Conservation (phyloP, 2,797 vertebrate genomes). For the Lithobates sylvaticus region DNA sequence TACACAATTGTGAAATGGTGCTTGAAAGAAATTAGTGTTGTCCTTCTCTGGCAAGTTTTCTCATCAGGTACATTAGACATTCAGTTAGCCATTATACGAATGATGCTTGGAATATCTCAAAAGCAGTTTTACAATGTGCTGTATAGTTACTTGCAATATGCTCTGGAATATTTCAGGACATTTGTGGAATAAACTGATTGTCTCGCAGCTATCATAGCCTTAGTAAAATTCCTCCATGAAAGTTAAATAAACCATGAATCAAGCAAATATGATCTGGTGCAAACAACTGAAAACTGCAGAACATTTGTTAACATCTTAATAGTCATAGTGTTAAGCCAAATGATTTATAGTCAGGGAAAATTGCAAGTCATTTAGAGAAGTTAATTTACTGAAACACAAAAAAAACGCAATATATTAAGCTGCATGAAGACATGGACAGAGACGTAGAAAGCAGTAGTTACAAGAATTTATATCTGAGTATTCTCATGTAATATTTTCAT, state of each 20-base stretch:
- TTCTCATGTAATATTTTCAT: too few species aligned
- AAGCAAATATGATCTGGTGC: neutral
- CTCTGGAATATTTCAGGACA: slow-evolving; percentile 1
- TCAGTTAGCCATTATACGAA: slow-evolving; percentile 44
- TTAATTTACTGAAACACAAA: too few species aligned
- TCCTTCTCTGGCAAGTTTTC: slow-evolving; percentile 34
- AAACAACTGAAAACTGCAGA: slow-evolving; percentile 1
- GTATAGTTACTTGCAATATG: slow-evolving; percentile 23
- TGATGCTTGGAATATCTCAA: slow-evolving; percentile 34
- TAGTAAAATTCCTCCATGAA: neutral
- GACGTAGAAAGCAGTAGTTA: too few species aligned
- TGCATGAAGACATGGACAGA: too few species aligned
- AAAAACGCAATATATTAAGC: too few species aligned
- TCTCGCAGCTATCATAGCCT: neutral
- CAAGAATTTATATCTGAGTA: too few species aligned
- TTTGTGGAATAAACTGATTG: slow-evolving; percentile 30
- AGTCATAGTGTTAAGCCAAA: neutral
- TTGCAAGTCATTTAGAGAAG: too few species aligned
- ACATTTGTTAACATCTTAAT: neutral
- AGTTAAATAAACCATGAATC: neutral
- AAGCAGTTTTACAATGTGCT: slow-evolving; percentile 18
- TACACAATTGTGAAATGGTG: slow-evolving; percentile 53
- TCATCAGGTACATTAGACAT: slow-evolving; percentile 47
- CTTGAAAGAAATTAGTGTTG: slow-evolving; percentile 56
- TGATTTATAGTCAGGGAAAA: too few species aligned